Evolutionary conservation across 2,888 invertebrate species (phyloP).

Genomic region (Serrognathus titanus): DNA sequence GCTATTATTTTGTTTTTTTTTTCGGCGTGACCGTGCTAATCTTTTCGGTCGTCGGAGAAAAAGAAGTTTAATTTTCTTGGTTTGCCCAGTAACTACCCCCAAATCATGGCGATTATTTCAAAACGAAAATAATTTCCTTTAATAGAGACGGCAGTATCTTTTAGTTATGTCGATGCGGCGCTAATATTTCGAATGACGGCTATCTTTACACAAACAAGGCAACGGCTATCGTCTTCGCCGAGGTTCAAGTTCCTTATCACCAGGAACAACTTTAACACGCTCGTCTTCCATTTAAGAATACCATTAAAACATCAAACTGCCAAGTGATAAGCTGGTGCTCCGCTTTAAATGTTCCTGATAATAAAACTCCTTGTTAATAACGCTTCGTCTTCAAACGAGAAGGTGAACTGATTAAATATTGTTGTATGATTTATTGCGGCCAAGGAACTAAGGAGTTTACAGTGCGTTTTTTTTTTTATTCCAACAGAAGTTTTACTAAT

Average conservation of each 20-base stretch:
- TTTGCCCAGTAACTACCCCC: no score
- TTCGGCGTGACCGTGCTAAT: neutral
- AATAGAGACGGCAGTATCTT: no score
- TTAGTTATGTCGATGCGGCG: no score
- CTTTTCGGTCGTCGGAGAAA: neutral
- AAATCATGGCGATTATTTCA: no score
- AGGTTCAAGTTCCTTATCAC: slow-evolving; percentile 2
- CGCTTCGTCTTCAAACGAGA: slow-evolving; percentile 11
- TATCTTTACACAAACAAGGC: neutral
- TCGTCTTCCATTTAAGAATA: slow-evolving; percentile 21
- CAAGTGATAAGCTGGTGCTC: slow-evolving; percentile 17
- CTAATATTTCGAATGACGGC: neutral
- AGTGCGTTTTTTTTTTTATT: no score
- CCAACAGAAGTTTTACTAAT: no score
- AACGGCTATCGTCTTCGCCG: neutral
- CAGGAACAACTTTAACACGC: slow-evolving; percentile 9
- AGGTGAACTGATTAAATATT: no score
- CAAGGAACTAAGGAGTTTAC: no score
- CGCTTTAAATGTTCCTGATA: slow-evolving; percentile 21
- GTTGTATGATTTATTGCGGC: no score
- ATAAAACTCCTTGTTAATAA: slow-evolving; percentile 18
- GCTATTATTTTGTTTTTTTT: neutral
- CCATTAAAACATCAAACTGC: slow-evolving; percentile 23
- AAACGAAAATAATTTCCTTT: no score
- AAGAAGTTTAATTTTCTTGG: no score